Evolutionary conservation across 2,888 invertebrate genomes (phyloP).

Genomic region (Drosophila siamana): DNA sequence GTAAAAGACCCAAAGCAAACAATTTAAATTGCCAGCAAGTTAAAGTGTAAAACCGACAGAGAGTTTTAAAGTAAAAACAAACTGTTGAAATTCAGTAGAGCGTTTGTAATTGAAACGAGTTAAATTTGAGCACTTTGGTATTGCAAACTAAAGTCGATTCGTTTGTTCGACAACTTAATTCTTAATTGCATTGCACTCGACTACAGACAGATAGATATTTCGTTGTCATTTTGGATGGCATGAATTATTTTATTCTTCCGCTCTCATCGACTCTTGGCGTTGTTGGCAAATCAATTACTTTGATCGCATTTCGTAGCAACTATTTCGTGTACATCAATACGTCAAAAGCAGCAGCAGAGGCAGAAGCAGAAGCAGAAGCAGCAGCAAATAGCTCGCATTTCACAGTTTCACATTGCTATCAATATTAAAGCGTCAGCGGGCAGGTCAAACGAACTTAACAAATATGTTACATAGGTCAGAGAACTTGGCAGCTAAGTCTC

Average conservation of each 20-base stretch:
- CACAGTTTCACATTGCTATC: background rate
- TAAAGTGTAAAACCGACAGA: background rate
- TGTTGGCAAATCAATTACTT: constrained; percentile 49
- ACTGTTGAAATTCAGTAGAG: background rate
- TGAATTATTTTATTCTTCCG: background rate
- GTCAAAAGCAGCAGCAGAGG: constrained; percentile 15
- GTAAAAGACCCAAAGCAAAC: background rate
- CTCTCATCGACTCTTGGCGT: constrained; percentile 25
- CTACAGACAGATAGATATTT: background rate
- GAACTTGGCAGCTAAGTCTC: background rate
- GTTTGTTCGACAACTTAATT: background rate
- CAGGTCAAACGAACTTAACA: constrained; percentile 6
- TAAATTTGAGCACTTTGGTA: background rate
- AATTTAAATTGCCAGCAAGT: background rate
- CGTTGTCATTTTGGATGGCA: background rate
- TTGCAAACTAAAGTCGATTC: background rate
- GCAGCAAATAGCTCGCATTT: constrained; percentile 6
- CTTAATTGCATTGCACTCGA: constrained; percentile 6
- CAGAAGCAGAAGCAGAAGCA: too few relatives aligned
- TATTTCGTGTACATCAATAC: constrained; percentile 36
- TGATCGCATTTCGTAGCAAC: constrained; percentile 39
- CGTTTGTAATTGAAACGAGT: background rate
- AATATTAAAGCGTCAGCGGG: constrained; percentile 21
- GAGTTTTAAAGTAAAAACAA: background rate
- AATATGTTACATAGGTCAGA: constrained; percentile 2